Evolutionary conservation across 2,888 invertebrate species (phyloP).

Genomic region (Galerucella calmariensis): DNA sequence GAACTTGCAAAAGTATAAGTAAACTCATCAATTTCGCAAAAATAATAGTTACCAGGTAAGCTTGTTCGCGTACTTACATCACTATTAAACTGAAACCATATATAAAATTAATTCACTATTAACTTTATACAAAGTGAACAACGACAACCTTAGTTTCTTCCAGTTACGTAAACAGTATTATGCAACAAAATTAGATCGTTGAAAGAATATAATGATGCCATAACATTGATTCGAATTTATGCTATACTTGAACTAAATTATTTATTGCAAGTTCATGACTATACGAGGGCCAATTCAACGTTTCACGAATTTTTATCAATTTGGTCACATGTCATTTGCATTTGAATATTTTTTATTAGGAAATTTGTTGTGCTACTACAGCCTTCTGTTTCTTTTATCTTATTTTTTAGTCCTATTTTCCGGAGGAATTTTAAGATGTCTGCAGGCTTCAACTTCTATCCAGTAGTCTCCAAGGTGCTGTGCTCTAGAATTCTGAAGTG

Average conservation of each 20-base stretch:
- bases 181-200: neutral
- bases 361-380: no score
- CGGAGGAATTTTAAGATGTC: no score
- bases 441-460: no score
- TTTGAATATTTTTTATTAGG: no score
- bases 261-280: neutral
- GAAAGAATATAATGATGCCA: neutral
- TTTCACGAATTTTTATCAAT: neutral
- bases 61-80: neutral
- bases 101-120: neutral
- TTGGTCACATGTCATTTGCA: neutral
- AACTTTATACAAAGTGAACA: neutral
- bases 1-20: no score
- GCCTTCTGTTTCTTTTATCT: no score
- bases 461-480: no score
- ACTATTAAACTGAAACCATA: neutral
- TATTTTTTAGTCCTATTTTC: no score
- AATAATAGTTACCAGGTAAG: neutral
- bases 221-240: neutral
- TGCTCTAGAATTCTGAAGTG: no score
- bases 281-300: neutral
- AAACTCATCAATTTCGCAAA: neutral
- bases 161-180: neutral
- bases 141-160: neutral
- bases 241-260: constrained; percentile 2